Evolutionary conservation across 2,888 invertebrate species (phyloP), one percentile per base, ranked within the genome.

Genomic region (Phalera bucephala): DNA sequence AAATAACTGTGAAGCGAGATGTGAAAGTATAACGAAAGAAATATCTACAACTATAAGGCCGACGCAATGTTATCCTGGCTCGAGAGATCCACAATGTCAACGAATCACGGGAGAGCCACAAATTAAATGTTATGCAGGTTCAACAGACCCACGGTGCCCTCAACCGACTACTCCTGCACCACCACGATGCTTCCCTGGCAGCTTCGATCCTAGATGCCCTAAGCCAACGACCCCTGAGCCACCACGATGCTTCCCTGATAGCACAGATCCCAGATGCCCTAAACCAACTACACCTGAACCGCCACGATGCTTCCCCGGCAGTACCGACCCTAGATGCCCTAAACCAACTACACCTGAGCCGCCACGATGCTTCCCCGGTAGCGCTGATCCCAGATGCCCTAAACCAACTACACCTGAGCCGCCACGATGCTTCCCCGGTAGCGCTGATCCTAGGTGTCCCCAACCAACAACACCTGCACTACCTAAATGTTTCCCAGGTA

Each of bases 1-100:
- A 11, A 79, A 64, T 40, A 72, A 78, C 48, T 89, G 89, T 32
- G 86, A 89, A 11, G 59, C 80, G 6, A 78, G 58, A 45, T 89
- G 89, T 42, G 71, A 58, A 22, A 79, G 72, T 15, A 58, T 70
- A 15, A 73, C 65, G 8, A 68, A 62, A 30, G 76, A 82, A 63
- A 61, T 84, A 26, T 67, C 85, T 27, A 77, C 87, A 38, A 75
- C 80, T 28, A 47, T 73, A 23, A 49, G 60, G 47, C 70, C 84
- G 48, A 57, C 70, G 46, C 53, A 60, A 40, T 80, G 81, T 34
- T 77, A 76, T 21, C 80, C 80, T 17, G 81, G 80, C 29, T 76
- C 79, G 0, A 57, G 53, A 1, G 77, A 83, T 10, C 79, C 79
- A 1, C 64, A 59, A 11, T 87, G 88, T 45, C 78, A 70, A 36